Evolutionary conservation across 2,888 invertebrate species (phyloP).

Genomic region (Sarcophaga caerulescens): DNA sequence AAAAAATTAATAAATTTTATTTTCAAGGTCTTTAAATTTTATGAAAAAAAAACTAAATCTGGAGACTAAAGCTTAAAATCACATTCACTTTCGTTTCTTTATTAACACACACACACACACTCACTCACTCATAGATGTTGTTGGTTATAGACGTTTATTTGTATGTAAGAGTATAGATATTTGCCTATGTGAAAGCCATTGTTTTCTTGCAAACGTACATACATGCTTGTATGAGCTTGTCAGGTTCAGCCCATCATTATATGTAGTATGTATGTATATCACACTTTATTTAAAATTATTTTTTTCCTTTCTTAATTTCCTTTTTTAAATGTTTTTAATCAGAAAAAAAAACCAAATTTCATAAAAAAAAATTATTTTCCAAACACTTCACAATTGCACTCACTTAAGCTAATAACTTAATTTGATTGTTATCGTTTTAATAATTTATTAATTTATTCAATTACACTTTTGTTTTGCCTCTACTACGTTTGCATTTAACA

Average conservation of each 20-base stretch:
- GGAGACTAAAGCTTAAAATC: neutral
- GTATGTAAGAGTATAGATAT: neutral
- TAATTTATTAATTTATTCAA: neutral
- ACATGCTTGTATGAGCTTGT: neutral
- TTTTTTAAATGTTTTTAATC: neutral
- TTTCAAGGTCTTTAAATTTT: constrained; percentile 56
- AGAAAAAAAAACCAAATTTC: neutral
- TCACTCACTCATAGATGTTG: constrained; percentile 5
- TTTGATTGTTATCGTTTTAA: neutral
- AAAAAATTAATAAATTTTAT: neutral
- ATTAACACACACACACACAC: neutral
- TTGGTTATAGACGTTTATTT: constrained; percentile 25
- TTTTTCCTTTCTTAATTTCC: neutral
- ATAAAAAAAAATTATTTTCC: neutral
- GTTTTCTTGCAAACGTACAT: neutral
- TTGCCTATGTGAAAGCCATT: constrained; percentile 8
- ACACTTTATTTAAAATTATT: neutral
- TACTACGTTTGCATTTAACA: neutral
- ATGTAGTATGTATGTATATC: neutral
- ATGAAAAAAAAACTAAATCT: constrained; percentile 12
- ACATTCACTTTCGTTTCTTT: constrained; percentile 44
- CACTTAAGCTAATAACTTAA: neutral
- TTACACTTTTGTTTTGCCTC: neutral
- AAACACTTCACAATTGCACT: neutral
- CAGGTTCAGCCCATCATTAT: constrained; percentile 45